These are phyloP conservation scores for Morelia viridis DNA, from an alignment of 2,797 vertebrate genomes.

Conservation along the genomic window DNA sequence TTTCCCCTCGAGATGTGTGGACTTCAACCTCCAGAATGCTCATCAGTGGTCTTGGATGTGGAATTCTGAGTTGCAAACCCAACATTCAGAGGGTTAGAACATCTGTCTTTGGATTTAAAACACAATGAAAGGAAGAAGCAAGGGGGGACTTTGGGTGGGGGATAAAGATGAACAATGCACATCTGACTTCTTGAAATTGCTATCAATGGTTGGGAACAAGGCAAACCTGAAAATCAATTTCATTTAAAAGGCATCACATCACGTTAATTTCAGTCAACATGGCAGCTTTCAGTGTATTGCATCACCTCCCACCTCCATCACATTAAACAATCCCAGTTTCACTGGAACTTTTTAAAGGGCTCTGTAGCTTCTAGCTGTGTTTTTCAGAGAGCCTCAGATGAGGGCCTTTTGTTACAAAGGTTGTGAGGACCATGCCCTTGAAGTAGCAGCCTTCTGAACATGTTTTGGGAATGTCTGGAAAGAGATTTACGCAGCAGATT, in stretches of 20 bases:
- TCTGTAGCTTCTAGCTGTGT: background rate
- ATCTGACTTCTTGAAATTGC: background rate
- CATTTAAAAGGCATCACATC: background rate
- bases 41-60: background rate
- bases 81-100: background rate
- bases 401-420: background rate
- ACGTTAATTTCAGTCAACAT: background rate
- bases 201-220: background rate
- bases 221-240: background rate
- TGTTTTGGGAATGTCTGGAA: background rate
- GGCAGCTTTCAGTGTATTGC: background rate
- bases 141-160: background rate
- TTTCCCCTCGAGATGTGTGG: background rate
- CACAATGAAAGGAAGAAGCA: background rate
- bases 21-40: background rate
- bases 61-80: background rate
- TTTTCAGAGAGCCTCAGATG: background rate
- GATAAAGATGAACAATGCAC: background rate
- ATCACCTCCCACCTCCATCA: background rate
- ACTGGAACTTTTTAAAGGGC: background rate
- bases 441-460: background rate
- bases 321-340: background rate
- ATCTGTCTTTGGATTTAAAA: background rate
- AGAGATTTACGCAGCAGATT: background rate
- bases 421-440: background rate